A percentile compares a stretch with the other conserved stretches of the same genome.
These are phyloP conservation scores for Nephotettix cincticeps DNA, from an alignment of 1,140 invertebrate genomes.

Conservation along the genomic window DNA sequence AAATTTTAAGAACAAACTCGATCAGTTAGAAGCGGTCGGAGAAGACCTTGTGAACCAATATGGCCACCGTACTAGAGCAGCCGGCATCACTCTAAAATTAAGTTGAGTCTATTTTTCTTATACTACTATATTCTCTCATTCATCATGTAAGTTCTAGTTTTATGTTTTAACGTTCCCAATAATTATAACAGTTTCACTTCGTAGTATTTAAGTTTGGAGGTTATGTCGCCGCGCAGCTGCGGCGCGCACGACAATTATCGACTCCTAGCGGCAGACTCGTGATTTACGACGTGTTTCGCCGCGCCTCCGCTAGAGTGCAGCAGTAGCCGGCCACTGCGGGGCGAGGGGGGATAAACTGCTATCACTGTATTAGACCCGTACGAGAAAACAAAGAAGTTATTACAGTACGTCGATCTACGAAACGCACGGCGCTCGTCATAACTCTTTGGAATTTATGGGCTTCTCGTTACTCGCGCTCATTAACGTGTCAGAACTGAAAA, in stretches of 20 bases:
- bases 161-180: too few relatives aligned
- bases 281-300: slow-evolving; percentile 24
- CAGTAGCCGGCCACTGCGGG: slow-evolving; percentile 2
- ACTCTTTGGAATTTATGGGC: slow-evolving; percentile 17
- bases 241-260: slow-evolving; percentile 13
- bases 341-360: background rate
- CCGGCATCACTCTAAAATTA: background rate
- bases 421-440: background rate
- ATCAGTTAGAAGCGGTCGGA: background rate
- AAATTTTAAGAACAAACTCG: too few relatives aligned
- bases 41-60: background rate
- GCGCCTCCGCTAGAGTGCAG: slow-evolving; percentile 17
- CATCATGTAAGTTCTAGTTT: too few relatives aligned
- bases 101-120: too few relatives aligned
- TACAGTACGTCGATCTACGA: slow-evolving; percentile 20
- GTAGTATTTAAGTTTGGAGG: background rate
- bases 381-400: slow-evolving; percentile 26
- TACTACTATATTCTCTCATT: too few relatives aligned
- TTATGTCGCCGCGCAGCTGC: background rate
- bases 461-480: slow-evolving; percentile 21
- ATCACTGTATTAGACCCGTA: slow-evolving; percentile 21
- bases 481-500: slow-evolving; percentile 15
- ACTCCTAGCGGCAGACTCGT: slow-evolving; percentile 15
- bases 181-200: too few relatives aligned
- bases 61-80: slow-evolving; percentile 4